Percentiles rank a stretch among this genome's conserved stretches.
These are phyloP conservation scores for Arctopsyche grandis DNA, from an alignment of 1,140 invertebrate species.

Conservation along the genomic window DNA sequence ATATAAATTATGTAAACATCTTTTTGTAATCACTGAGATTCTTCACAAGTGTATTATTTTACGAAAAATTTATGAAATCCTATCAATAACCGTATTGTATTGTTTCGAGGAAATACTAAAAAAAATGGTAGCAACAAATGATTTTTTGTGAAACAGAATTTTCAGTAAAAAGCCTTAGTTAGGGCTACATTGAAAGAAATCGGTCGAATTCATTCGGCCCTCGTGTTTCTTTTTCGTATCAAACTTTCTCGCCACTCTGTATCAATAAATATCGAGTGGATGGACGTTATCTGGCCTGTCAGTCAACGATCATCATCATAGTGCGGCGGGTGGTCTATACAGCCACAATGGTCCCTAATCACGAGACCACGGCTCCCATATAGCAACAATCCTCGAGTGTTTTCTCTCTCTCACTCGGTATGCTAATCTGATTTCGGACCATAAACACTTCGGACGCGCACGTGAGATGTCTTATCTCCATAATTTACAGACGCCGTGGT, in stretches of 20 bases:
- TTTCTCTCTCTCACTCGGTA: slow-evolving; percentile 2
- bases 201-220: no score
- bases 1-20: no score
- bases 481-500: neutral
- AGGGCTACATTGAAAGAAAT: no score
- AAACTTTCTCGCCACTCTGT: no score
- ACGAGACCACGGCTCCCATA: slow-evolving; percentile 13
- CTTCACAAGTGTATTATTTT: no score
- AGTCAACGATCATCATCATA: slow-evolving; percentile 25
- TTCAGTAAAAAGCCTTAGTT: no score
- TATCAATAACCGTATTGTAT: no score
- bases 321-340: slow-evolving; percentile 33
- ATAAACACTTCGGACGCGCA: slow-evolving; percentile 24
- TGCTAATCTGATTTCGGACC: slow-evolving; percentile 40
- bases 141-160: no score
- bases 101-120: no score
- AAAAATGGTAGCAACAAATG: no score
- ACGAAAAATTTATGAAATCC: no score
- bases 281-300: slow-evolving; percentile 36
- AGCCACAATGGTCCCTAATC: slow-evolving; percentile 42
- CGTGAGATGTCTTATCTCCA: neutral
- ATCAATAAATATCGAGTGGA: neutral
- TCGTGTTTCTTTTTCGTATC: neutral
- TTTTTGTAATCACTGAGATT: no score
- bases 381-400: neutral